phyloP scores from a whole-genome alignment of 1,140 invertebrate genomes.

The Nixonia krombeini region DNA sequence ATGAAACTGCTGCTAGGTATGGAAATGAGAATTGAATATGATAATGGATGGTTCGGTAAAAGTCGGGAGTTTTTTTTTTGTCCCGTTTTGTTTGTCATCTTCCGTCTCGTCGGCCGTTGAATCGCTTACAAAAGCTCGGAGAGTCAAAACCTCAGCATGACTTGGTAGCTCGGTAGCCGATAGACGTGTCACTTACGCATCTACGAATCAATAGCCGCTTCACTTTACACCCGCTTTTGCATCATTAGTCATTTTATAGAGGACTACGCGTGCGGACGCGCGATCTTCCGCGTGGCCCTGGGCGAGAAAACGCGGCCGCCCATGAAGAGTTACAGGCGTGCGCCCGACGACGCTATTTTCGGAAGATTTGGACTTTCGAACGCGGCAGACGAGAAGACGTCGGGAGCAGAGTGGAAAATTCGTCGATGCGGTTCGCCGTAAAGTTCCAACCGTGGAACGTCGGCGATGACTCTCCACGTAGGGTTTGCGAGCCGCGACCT shows the following conservation, averaged over 20 bases:
- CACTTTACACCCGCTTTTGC: constrained; percentile 57
- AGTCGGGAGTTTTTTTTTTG: constrained; percentile 18
- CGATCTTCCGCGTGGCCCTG: neutral
- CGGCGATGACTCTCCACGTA: no score
- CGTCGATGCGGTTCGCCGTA: no score
- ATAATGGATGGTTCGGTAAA: constrained; percentile 16
- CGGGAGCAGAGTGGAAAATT: no score
- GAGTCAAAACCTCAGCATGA: constrained; percentile 71
- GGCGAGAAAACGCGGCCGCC: no score
- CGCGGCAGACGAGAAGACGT: no score
- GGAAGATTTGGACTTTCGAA: no score
- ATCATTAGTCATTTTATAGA: constrained; percentile 67
- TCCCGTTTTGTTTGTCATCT: constrained; percentile 63
- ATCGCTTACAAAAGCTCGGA: constrained; percentile 37
- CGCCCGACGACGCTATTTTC: no score
- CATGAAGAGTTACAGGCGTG: no score
- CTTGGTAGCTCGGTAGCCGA: constrained; percentile 68
- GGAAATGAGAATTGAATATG: constrained; percentile 23
- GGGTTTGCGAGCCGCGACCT: no score
- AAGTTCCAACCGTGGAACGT: no score
- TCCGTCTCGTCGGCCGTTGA: constrained; percentile 49
- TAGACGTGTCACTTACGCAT: constrained; percentile 69
- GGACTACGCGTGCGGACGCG: constrained; percentile 14
- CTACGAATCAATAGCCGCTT: constrained; percentile 66
- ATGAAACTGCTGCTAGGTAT: no score